Base-by-base conservation (phyloP, 1,140 invertebrate species). In the Megalopta genalis region DNA sequence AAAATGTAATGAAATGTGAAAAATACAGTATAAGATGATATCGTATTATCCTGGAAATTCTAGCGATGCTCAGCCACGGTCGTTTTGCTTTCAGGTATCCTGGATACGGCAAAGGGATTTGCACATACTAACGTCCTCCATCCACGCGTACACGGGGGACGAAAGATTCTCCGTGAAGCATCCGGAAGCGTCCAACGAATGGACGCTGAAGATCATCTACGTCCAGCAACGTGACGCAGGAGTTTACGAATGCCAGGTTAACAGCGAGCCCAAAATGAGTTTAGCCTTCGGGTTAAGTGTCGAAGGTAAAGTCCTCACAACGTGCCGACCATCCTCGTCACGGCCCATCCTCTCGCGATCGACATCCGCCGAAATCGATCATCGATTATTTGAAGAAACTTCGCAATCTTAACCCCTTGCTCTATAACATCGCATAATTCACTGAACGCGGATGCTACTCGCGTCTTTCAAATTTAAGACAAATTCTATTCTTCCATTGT, bases 51-150 rank as follows among this genome's bases (percentile, higher is more conserved):
- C 42, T 12, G 12, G 42, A 12, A 14, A 46, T 46, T 46, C 42
- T 14, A 14, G 2, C 42, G 10, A 46, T 46, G 42, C 42, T 46
- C 10, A 46, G 42, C 14, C 42, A 10, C 42, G 42, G 42, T 12
- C 32, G 64, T 75, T 83, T 82, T 86, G 82, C 42, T 90, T 90
- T 10, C 93, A 98, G 97, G 96, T 98, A 59, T 98, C 97, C 0
- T 98, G 97, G 97, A 98, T 98, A 95, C 93, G 97, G 18, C 97
- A 98, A 89, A 94, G 96, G 14, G 97, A 98, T 92, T 94, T 98
- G 32, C 97, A 98, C 90, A 98, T 98, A 88, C 93, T 98, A 69
- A 98, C 97, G 1, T 97, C 97, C 0, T 96, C 96, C 86, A 96
- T 96, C 77, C 96, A 96, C 90, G 97, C 97, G 21, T 98, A 98